Conservation (phyloP, 2,113 vertebrate species). For the Andinoacara biseriatus region DNA sequence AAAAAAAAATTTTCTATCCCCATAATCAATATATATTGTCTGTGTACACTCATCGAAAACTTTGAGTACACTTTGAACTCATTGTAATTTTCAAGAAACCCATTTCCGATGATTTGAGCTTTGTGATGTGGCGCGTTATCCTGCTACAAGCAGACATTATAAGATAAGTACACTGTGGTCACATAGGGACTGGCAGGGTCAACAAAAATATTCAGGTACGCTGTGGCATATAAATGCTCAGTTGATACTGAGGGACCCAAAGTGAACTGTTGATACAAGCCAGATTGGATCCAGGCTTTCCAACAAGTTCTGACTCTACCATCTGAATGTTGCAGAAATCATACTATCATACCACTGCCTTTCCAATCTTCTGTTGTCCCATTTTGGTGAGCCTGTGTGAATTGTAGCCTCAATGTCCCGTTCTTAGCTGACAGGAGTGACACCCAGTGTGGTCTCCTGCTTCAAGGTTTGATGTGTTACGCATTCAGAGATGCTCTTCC, state of each 20-base stretch:
- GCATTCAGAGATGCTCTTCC: neutral
- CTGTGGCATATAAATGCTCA: too few relatives aligned
- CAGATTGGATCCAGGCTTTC: neutral
- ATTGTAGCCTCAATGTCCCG: neutral
- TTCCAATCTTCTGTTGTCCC: neutral
- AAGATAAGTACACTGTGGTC: neutral
- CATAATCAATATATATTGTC: neutral
- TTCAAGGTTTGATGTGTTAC: neutral
- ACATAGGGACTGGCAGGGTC: neutral
- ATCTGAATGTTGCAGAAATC: neutral
- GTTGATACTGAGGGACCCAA: too few relatives aligned
- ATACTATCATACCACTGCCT: neutral
- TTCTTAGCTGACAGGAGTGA: neutral
- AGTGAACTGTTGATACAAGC: neutral
- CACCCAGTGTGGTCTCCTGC: neutral
- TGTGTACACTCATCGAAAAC: neutral
- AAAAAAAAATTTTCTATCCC: neutral
- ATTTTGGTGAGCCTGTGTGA: neutral
- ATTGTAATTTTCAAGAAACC: neutral
- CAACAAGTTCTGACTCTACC: neutral
- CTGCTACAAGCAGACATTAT: neutral
- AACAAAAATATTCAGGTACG: neutral
- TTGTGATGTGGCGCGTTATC: neutral
- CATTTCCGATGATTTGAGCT: neutral
- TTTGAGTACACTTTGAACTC: neutral